Base-by-base conservation (phyloP, 2,113 vertebrate species). In the Stigmatopora argus region DNA sequence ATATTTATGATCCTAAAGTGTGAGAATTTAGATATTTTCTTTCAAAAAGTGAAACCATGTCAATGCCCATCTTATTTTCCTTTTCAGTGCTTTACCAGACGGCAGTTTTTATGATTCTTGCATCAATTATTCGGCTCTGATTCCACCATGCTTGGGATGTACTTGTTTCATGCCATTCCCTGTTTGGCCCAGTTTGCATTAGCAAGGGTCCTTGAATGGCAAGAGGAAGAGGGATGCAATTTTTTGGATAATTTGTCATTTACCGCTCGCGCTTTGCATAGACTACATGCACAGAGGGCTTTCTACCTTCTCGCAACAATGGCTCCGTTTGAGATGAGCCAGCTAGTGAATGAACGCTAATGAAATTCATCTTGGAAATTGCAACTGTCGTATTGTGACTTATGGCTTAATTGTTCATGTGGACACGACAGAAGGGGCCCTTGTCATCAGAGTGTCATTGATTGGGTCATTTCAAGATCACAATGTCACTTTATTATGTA, bases 341-440 rank as follows among this genome's bases (percentile, higher is more conserved):
- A 65, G 70, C 45, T 78, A 58, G 75, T 19, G 69, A 64, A 55
- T 10, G 34, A 56, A 15, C 11, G 47, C 13, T 88, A 86, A 89
- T 86, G 83, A 87, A 80, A 88, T 87, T 84, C 81, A 71, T 56
- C 69, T 74, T 66, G 59, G 73, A 87, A 88, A 85, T 78, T 71
- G 78, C 83, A 81, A 80, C 76, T 79, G 86, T 86, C 79, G 72
- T 57, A 15, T 55, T 62, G 56, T 84, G 80, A 88, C 73, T 86
- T 86, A 88, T 88, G 82, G 74, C 77, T 67, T 58, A 70, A 72
- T 79, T 74, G 73, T 71, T 83, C 82, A 85, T 83, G 78, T 82
- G 70, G 67, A 67, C 78, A 77, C 66, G 62, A 75, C 77, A 73
- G 77, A 78, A 66, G 71, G 76, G 79, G 61, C 67, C 66, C 64